These are phyloP conservation scores for Trochalopteron elliotii DNA, from an alignment of 2,113 vertebrate genomes.

Conservation along the genomic window DNA sequence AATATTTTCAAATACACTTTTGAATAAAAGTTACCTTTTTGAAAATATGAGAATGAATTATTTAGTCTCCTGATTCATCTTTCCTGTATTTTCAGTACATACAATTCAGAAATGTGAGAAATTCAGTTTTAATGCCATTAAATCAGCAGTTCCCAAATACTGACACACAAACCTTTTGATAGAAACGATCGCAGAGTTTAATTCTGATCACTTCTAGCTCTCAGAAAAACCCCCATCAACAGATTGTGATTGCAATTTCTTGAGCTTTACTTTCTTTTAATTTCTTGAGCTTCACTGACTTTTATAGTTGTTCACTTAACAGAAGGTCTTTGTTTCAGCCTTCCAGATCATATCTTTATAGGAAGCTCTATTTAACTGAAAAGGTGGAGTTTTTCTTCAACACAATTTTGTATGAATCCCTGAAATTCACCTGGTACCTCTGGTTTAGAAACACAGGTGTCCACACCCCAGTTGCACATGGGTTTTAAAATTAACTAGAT, in stretches of 20 bases:
- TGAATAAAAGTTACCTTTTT: not conserved
- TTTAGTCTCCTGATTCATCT: not conserved
- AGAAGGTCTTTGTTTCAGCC: not conserved
- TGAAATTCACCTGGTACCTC: not conserved
- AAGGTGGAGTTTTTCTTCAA: not conserved
- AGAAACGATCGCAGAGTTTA: not conserved
- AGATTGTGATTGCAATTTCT: not conserved
- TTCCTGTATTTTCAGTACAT: not conserved
- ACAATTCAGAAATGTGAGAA: not conserved
- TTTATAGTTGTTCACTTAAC: not conserved
- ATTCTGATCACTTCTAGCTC: not conserved
- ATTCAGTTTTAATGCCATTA: not conserved
- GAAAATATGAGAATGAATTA: not conserved
- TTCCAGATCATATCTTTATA: not conserved
- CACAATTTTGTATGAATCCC: not conserved
- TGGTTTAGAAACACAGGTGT: not conserved
- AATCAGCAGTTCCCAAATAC: not conserved
- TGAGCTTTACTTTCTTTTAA: too few species aligned
- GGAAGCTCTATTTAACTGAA: not conserved
- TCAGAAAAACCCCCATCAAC: not conserved
- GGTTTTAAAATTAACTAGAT: not conserved
- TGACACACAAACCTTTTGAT: not conserved
- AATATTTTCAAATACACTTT: not conserved
- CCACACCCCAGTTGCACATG: fast-evolving
- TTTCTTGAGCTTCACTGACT: fast-evolving